Conservation (phyloP, 2,113 vertebrate genomes). For the Pseudorhombus dupliciocellatus region DNA sequence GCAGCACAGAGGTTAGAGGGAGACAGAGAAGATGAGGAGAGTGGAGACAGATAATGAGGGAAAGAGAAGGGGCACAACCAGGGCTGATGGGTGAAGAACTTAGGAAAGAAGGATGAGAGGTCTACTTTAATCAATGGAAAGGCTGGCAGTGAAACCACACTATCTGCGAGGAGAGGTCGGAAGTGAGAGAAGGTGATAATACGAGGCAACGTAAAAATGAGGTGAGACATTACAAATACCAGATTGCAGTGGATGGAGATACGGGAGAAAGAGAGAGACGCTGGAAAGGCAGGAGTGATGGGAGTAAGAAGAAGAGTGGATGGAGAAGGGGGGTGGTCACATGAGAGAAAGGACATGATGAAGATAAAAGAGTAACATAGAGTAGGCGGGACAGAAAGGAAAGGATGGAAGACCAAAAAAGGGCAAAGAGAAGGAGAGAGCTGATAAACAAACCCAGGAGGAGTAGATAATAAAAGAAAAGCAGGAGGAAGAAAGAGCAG, state of each 20-base stretch:
- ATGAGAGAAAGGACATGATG: too few species aligned
- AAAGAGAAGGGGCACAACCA: slow-evolving; percentile 16
- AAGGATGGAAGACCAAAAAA: slow-evolving; percentile 1
- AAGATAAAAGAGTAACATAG: not conserved
- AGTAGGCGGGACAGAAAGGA: not conserved
- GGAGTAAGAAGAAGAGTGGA: not conserved
- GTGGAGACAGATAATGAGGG: slow-evolving; percentile 13
- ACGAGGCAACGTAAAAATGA: slow-evolving; percentile 44
- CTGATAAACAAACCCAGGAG: not conserved
- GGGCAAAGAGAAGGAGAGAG: slow-evolving; percentile 1
- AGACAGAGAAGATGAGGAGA: not conserved
- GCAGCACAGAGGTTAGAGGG: not conserved
- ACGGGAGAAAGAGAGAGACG: slow-evolving; percentile 33
- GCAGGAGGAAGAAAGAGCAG: not conserved
- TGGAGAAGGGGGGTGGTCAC: too few species aligned
- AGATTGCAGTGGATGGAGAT: slow-evolving; percentile 34
- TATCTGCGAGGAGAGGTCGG: slow-evolving; percentile 22
- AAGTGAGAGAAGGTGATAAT: slow-evolving; percentile 18
- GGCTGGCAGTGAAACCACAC: slow-evolving; percentile 22
- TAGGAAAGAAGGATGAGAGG: slow-evolving; percentile 4
- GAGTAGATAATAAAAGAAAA: slow-evolving; percentile 1
- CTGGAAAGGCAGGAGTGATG: slow-evolving; percentile 20
- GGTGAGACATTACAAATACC: slow-evolving; percentile 45
- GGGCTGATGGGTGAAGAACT: slow-evolving; percentile 28
- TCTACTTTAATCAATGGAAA: slow-evolving; percentile 35